Evolutionary conservation across 2,888 invertebrate species (phyloP).

Genomic region (Tenodera sinensis): DNA sequence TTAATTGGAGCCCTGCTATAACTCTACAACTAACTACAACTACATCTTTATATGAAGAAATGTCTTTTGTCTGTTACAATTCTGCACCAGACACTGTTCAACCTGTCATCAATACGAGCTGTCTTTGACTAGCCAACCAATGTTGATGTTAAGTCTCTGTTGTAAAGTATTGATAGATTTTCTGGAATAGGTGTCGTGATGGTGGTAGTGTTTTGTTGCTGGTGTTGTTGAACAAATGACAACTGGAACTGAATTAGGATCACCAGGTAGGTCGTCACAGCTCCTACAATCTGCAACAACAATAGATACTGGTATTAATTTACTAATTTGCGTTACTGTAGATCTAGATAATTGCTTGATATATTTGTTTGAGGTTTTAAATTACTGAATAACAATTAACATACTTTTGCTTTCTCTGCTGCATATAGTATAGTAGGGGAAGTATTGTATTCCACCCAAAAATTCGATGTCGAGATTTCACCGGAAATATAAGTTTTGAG

Average conservation of each 20-base stretch:
- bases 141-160: neutral
- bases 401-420: too few species aligned
- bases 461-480: too few species aligned
- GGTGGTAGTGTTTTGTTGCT: neutral
- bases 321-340: too few species aligned
- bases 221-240: neutral
- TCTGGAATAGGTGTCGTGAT: neutral
- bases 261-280: neutral
- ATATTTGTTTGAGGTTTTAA: too few species aligned
- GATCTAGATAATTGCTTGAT: too few species aligned
- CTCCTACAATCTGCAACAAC: neutral
- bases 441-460: too few species aligned
- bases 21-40: neutral
- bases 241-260: neutral
- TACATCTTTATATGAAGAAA: too few species aligned
- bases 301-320: neutral
- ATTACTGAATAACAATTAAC: too few species aligned
- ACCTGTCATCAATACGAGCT: neutral
- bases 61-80: neutral
- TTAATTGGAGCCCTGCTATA: neutral
- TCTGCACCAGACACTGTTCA: neutral
- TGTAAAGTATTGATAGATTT: neutral
- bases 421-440: too few species aligned
- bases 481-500: too few species aligned
- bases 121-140: neutral